phyloP scores from a whole-genome alignment of 2,113 vertebrate species.

The Boleophthalmus pectinirostris region DNA sequence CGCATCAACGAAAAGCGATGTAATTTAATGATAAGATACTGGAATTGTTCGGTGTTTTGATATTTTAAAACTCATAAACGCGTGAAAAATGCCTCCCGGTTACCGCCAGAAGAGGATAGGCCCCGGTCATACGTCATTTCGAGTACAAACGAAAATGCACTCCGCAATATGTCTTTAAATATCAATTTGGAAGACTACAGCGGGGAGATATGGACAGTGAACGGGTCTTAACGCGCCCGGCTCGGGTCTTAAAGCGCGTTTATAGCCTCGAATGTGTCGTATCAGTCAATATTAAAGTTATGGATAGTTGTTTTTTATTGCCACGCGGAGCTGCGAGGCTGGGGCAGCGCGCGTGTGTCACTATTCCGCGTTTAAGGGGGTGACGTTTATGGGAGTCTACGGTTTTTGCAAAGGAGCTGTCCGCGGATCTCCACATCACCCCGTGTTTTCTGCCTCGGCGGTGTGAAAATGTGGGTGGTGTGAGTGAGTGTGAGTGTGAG shows the following conservation, averaged over 20 bases:
- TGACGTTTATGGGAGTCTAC: slow-evolving; percentile 20
- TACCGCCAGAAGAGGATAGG: neutral
- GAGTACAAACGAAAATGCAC: slow-evolving; percentile 1
- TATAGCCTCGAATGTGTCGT: slow-evolving; percentile 42
- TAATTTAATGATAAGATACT: neutral
- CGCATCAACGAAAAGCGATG: neutral
- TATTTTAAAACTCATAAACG: neutral
- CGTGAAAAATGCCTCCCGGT: neutral
- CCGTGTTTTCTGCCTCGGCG: slow-evolving; percentile 60
- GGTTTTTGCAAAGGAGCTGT: slow-evolving; percentile 29
- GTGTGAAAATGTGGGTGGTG: slow-evolving; percentile 78
- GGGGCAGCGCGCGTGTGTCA: slow-evolving; percentile 53
- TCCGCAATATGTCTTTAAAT: slow-evolving; percentile 5
- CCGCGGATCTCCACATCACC: slow-evolving; percentile 52
- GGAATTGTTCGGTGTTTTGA: neutral
- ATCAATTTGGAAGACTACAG: slow-evolving; percentile 1
- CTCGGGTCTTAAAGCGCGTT: slow-evolving; percentile 37
- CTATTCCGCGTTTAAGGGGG: slow-evolving; percentile 28
- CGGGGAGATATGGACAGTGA: neutral
- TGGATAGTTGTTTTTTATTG: slow-evolving; percentile 50
- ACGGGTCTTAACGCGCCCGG: slow-evolving; percentile 8
- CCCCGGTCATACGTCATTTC: neutral
- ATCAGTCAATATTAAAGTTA: slow-evolving; percentile 53
- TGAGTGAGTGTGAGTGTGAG: slow-evolving; percentile 57
- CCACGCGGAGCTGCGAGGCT: slow-evolving; percentile 46